Conservation (phyloP, 2,113 vertebrate genomes). For the Puffinus mauretanicus region DNA sequence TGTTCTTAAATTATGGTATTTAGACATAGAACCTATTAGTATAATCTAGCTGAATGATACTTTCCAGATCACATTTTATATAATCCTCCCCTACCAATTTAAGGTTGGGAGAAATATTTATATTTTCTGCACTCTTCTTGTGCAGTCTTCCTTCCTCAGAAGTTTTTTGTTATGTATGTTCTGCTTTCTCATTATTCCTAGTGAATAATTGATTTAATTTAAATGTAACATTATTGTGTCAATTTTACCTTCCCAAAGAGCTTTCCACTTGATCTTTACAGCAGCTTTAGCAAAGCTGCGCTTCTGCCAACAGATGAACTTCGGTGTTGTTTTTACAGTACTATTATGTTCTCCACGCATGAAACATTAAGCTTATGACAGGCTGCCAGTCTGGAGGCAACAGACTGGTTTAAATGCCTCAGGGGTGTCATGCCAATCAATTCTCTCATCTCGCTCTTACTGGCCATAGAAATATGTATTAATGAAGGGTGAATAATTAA, state of each 20-base stretch:
- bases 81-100: background rate
- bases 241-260: background rate
- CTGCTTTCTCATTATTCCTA: background rate
- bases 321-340: background rate
- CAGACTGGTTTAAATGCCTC: conserved; percentile 34
- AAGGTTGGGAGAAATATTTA: background rate
- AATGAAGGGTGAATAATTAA: conserved; percentile 29
- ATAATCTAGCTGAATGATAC: background rate
- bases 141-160: background rate
- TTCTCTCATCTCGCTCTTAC: background rate
- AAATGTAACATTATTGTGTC: background rate
- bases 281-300: background rate
- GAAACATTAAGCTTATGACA: conserved; percentile 26
- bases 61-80: background rate
- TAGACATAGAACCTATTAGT: background rate
- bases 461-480: background rate
- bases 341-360: background rate
- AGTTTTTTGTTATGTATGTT: background rate
- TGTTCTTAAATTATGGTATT: background rate
- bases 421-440: background rate
- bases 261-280: background rate
- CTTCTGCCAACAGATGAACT: background rate
- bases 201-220: background rate
- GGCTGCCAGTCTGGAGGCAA: conserved; percentile 29
- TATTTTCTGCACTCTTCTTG: background rate